Percentiles rank a stretch among this genome's conserved stretches.
These are phyloP conservation scores for Bombus balteatus DNA, from an alignment of 1,140 invertebrate genomes.

Conservation along the genomic window DNA sequence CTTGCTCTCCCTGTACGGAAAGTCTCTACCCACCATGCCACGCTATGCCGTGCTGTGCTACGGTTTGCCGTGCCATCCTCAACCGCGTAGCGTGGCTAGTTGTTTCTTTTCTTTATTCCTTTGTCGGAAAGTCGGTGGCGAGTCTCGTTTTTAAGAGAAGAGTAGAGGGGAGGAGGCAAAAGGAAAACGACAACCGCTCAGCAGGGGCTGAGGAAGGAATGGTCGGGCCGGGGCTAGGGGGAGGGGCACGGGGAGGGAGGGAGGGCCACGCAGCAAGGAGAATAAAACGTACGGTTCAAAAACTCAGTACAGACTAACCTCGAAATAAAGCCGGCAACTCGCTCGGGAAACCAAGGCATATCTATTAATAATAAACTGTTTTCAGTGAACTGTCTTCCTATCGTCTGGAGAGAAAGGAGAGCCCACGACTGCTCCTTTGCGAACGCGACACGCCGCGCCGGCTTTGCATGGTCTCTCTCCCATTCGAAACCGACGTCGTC, in stretches of 20 bases:
- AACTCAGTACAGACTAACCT: constrained; percentile 74
- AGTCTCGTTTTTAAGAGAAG: constrained; percentile 79
- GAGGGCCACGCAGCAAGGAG: constrained; percentile 62
- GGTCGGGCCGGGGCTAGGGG: constrained; percentile 34
- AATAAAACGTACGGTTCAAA: constrained; percentile 77
- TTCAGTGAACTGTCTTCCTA: constrained; percentile 54
- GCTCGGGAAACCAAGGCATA: constrained; percentile 51
- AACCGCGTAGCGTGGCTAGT: constrained; percentile 78
- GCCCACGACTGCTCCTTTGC: constrained; percentile 26
- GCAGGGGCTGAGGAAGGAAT: constrained; percentile 67
- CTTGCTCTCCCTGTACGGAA: constrained; percentile 66
- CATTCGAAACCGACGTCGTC: constrained; percentile 20
- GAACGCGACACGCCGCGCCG: background rate
- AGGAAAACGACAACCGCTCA: constrained; percentile 73
- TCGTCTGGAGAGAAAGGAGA: constrained; percentile 14
- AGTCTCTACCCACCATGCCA: constrained; percentile 73
- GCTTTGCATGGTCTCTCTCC: constrained; percentile 17
- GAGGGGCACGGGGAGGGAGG: constrained; percentile 3
- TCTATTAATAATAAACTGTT: constrained; percentile 73
- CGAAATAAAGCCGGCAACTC: constrained; percentile 71
- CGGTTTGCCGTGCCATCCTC: constrained; percentile 77
- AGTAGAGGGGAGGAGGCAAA: constrained; percentile 64
- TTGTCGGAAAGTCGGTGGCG: constrained; percentile 82
- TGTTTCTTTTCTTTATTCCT: constrained; percentile 83
- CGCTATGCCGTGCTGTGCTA: constrained; percentile 69